Base-by-base conservation (phyloP, 1,140 invertebrate species). In the Capitella teleta region DNA sequence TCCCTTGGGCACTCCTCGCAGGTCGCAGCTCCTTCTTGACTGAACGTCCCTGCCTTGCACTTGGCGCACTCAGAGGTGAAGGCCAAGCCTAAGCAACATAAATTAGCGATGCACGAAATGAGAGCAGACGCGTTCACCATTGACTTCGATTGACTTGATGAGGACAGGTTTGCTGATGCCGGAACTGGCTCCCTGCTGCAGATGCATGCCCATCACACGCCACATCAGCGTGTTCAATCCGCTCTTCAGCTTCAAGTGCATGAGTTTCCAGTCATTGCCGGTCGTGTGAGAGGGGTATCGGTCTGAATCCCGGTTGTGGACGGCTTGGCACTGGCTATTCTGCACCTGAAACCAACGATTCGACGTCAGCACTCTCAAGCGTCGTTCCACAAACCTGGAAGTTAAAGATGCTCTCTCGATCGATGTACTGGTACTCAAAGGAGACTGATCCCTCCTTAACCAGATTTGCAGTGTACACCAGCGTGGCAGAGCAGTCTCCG, bases 41-140 rank as follows among this genome's bases (percentile, higher is more conserved):
- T 76, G 61, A 69, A 79, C 4, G 74, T 79, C 8, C 80, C 80
- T 16, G 70, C 62, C 19, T 66, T 67, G 61, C 80, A 82, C 28
- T 72, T 70, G 12, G 70, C 70, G 59, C 80, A 82, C 49, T 74
- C 70, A 0, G 78, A 78, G 14, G 79, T 76, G 56, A 75, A 80
- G 5, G 78, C 78, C 21, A 81, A 71, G 40, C 79, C 79, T 79
- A 34, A 12, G 34, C 19, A 40, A 25, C 10, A 46, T 23, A 45
- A 16, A 23, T 19, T 44, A 14, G 30, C 12, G n/a, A 18, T 19
- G 16, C 38, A 45, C 6, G 21, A 26, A 30, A 45, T 45, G 43
- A 45, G 1, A 26, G 21, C 14, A 24, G 14, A 6, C 10, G 38
- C 19, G 25, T 19, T 1, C 25, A 50, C 43, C 43, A 37, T n/a